These are phyloP conservation scores for Chironomus tepperi DNA, from an alignment of 1,140 invertebrate genomes.

Conservation along the genomic window DNA sequence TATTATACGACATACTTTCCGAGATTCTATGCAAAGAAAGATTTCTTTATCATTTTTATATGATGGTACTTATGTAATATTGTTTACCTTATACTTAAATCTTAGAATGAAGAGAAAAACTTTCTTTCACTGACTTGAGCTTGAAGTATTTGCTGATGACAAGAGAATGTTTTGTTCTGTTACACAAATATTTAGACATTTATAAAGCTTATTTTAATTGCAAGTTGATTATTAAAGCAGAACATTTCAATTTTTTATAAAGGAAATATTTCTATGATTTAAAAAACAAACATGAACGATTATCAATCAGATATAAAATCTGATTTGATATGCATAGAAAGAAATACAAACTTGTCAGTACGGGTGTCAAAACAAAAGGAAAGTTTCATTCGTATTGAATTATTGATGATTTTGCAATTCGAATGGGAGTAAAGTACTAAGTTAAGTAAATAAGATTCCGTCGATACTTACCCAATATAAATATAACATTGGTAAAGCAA, in stretches of 20 bases:
- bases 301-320: background rate
- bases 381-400: constrained; percentile 1
- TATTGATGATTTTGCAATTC: constrained; percentile 1
- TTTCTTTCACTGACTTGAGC: background rate
- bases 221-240: background rate
- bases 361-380: background rate
- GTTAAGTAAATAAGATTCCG: background rate
- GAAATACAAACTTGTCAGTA: too few species aligned
- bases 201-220: too few species aligned
- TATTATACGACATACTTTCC: too few species aligned
- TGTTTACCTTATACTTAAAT: background rate
- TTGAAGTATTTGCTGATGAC: background rate
- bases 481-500: background rate
- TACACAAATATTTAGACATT: too few species aligned
- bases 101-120: background rate
- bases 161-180: background rate
- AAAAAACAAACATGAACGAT: background rate
- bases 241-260: background rate
- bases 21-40: too few species aligned
- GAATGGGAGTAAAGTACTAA: background rate
- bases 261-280: background rate
- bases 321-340: too few species aligned
- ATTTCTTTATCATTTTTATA: background rate
- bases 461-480: constrained; percentile 7
- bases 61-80: constrained; percentile 1